Conservation (phyloP, 1,140 invertebrate genomes). For the Heliconius hermathena region DNA sequence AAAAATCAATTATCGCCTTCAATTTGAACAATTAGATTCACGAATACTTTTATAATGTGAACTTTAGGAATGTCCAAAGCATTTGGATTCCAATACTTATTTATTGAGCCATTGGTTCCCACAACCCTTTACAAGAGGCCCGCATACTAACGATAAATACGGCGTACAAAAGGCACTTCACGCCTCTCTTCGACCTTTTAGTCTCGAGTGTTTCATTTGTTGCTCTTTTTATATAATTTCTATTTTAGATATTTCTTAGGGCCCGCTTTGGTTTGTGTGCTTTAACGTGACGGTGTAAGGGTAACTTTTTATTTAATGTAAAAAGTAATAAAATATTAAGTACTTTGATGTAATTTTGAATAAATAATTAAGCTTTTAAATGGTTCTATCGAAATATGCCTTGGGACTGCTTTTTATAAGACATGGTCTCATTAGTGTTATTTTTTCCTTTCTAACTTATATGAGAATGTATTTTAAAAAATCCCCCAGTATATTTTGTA, state of each 20-base stretch:
- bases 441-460: no score
- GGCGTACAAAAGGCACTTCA: constrained; percentile 34
- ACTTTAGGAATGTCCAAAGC: constrained; percentile 20
- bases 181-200: constrained; percentile 31
- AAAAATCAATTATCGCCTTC: constrained; percentile 27
- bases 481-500: no score
- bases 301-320: not conserved
- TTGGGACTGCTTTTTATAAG: no score
- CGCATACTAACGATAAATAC: constrained; percentile 29
- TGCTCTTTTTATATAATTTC: constrained; percentile 26
- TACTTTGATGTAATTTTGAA: no score
- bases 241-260: not conserved
- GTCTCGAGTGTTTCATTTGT: constrained; percentile 27
- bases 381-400: no score
- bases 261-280: no score
- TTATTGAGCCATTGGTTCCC: constrained; percentile 34
- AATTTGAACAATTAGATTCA: constrained; percentile 35
- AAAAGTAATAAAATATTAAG: not conserved
- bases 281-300: not conserved
- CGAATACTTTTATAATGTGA: constrained; percentile 9
- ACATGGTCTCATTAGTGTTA: no score
- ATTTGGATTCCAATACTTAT: constrained; percentile 28
- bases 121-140: constrained; percentile 33
- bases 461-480: no score
- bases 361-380: not conserved